These are phyloP conservation scores for Ctenopoma multispine DNA, from an alignment of 2,797 vertebrate genomes.

Conservation along the genomic window DNA sequence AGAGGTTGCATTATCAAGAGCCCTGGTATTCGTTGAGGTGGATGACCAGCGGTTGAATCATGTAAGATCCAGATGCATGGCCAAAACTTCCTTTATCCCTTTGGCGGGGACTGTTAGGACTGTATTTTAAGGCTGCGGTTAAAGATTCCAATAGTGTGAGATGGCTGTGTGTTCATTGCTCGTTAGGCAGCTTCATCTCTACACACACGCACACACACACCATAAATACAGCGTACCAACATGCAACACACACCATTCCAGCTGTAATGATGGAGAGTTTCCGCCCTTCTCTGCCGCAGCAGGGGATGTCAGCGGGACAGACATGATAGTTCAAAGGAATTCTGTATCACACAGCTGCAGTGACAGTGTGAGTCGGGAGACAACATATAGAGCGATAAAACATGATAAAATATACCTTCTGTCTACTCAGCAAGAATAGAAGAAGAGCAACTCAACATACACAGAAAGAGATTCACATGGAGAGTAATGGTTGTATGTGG, in stretches of 20 bases:
- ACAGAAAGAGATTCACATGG: background rate
- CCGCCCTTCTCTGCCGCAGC: slow-evolving; percentile 20
- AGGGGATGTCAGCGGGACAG: slow-evolving; percentile 30
- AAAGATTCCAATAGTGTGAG: slow-evolving; percentile 65
- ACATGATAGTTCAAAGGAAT: slow-evolving; percentile 7
- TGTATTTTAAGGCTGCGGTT: slow-evolving; percentile 66
- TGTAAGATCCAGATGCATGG: slow-evolving; percentile 40
- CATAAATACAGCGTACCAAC: slow-evolving; percentile 23
- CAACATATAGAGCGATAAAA: slow-evolving; percentile 15
- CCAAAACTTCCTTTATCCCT: slow-evolving; percentile 27
- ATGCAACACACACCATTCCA: slow-evolving; percentile 35
- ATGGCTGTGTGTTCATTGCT: slow-evolving; percentile 47
- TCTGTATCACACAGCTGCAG: slow-evolving; percentile 4
- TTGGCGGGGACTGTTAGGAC: slow-evolving; percentile 31
- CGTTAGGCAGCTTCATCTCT: slow-evolving; percentile 33
- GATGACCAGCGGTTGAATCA: slow-evolving; percentile 60
- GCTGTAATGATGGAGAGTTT: slow-evolving; percentile 47
- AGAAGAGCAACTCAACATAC: background rate
- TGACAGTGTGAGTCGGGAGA: slow-evolving; percentile 5
- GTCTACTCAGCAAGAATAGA: slow-evolving; percentile 1
- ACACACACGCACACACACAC: slow-evolving; percentile 13
- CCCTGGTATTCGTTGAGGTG: slow-evolving; percentile 60
- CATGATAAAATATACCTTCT: slow-evolving; percentile 5
- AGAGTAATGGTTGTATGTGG: slow-evolving; percentile 10
- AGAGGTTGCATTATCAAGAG: slow-evolving; percentile 46